These are phyloP conservation scores for Neodontobutis hainanensis DNA, from an alignment of 2,113 vertebrate genomes.

Conservation along the genomic window DNA sequence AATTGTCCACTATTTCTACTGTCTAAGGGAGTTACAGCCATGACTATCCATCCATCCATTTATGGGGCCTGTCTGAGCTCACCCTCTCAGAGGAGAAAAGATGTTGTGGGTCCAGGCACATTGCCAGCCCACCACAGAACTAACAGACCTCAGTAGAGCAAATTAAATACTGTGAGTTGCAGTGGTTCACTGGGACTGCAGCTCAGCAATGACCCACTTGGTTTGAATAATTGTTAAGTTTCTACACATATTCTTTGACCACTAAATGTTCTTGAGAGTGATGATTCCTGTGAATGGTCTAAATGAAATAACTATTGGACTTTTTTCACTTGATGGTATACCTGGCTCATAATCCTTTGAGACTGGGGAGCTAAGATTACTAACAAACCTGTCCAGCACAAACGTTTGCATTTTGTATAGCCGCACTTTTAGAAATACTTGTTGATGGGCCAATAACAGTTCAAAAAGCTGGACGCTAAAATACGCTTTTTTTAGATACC, in stretches of 20 bases:
- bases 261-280: too few species aligned
- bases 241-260: neutral
- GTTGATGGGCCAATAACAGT: too few species aligned
- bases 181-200: neutral
- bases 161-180: neutral
- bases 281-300: neutral
- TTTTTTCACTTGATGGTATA: too few species aligned
- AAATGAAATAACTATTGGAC: too few species aligned
- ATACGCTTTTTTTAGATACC: too few species aligned
- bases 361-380: too few species aligned
- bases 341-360: too few species aligned
- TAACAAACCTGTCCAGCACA: too few species aligned
- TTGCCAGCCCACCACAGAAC: neutral
- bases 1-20: neutral
- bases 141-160: slow-evolving; percentile 2
- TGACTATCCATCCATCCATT: neutral
- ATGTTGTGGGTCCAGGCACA: neutral
- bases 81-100: neutral
- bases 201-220: neutral
- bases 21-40: neutral
- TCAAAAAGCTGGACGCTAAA: too few species aligned
- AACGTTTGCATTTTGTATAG: too few species aligned
- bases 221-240: neutral
- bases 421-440: too few species aligned
- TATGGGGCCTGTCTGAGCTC: neutral